Percentiles rank a stretch among this genome's conserved stretches.
These are phyloP conservation scores for Tapera naevia DNA, from an alignment of 2,797 vertebrate species.

Conservation along the genomic window DNA sequence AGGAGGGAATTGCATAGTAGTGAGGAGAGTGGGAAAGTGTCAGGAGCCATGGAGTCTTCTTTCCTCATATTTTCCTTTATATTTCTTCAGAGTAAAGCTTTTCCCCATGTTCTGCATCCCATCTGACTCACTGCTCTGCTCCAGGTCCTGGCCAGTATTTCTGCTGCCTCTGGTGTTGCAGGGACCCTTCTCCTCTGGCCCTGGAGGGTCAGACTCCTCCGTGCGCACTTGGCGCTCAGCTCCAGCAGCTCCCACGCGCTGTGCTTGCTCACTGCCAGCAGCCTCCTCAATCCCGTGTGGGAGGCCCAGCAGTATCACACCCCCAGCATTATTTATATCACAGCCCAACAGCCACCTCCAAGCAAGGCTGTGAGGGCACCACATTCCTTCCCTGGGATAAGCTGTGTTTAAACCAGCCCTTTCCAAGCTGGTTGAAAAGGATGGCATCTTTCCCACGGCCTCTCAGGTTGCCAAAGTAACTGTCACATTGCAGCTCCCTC, in stretches of 20 bases:
- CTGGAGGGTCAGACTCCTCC: background rate
- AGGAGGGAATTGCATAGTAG: background rate
- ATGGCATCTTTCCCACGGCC: background rate
- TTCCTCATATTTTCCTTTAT: background rate
- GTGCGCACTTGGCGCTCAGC: rapidly evolving
- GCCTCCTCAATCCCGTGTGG: background rate
- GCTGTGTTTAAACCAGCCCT: background rate
- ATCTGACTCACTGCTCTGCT: background rate
- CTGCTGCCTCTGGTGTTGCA: background rate
- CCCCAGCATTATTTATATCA: background rate
- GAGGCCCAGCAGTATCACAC: background rate
- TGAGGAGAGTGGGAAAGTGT: background rate
- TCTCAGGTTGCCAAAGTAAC: background rate
- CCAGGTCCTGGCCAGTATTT: background rate
- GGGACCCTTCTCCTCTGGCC: background rate
- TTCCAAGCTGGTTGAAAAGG: background rate
- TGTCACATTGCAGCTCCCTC: background rate
- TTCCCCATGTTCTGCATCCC: background rate
- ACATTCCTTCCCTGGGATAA: background rate
- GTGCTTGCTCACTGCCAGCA: background rate
- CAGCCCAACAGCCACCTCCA: background rate
- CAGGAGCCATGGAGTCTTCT: background rate
- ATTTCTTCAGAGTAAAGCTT: background rate
- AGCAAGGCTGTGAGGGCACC: rapidly evolving
- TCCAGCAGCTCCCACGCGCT: background rate